Evolutionary conservation across 1,140 invertebrate species (phyloP).

Genomic region (Diabrotica virgifera): DNA sequence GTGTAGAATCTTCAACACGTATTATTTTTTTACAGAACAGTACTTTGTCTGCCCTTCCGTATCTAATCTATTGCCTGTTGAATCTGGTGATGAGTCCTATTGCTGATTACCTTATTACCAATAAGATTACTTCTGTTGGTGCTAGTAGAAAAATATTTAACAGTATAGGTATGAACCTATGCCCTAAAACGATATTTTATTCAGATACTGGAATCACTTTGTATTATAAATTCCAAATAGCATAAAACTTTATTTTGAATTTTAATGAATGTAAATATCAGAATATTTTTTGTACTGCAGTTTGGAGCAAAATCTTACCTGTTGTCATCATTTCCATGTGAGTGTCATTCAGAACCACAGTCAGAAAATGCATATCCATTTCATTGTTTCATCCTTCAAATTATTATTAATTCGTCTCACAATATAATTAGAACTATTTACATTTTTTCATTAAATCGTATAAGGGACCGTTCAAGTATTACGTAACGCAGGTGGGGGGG

Average conservation of each 20-base stretch:
- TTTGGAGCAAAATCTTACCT: too few species aligned
- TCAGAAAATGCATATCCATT: too few species aligned
- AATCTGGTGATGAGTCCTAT: constrained; percentile 62
- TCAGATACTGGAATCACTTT: background rate
- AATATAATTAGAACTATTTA: too few species aligned
- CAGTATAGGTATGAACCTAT: constrained; percentile 53
- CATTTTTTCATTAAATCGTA: too few species aligned
- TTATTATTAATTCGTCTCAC: too few species aligned
- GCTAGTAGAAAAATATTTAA: constrained; percentile 62
- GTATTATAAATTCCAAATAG: background rate
- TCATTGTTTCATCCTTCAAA: too few species aligned
- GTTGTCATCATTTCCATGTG: too few species aligned
- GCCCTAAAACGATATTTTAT: constrained; percentile 9
- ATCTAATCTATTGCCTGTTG: constrained; percentile 66
- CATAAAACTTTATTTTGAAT: background rate
- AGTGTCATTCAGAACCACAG: too few species aligned
- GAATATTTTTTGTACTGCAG: too few species aligned
- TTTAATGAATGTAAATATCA: too few species aligned
- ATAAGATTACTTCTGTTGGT: constrained; percentile 53
- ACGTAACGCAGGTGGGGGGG: too few species aligned
- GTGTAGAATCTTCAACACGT: background rate
- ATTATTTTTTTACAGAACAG: constrained; percentile 60
- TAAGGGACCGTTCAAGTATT: too few species aligned
- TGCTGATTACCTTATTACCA: constrained; percentile 59
- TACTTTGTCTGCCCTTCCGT: constrained; percentile 71